A percentile compares a stretch with the other conserved stretches of the same genome.
Evolutionary conservation across 2,113 vertebrate species (phyloP).

Genomic region (Bettongia penicillata): DNA sequence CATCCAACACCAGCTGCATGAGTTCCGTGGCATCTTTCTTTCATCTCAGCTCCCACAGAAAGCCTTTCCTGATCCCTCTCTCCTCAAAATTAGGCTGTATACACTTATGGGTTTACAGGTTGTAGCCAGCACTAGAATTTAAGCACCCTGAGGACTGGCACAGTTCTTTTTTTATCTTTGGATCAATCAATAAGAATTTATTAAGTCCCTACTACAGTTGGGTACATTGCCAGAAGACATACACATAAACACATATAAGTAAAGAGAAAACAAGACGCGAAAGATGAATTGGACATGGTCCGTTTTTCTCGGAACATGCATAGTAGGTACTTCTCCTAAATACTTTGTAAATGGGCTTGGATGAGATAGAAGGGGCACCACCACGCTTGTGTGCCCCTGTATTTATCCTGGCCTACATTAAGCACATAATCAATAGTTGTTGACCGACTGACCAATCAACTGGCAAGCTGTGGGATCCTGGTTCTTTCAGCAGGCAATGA

Average conservation of each 20-base stretch:
- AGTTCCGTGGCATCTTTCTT: no score
- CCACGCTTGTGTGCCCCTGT: no score
- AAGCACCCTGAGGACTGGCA: background rate
- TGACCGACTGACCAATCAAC: background rate
- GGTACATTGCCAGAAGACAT: background rate
- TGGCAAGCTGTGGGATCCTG: background rate
- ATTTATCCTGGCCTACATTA: no score
- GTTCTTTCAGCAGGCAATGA: fast-evolving
- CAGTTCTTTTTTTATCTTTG: background rate
- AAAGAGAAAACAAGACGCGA: background rate
- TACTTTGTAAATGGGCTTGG: no score
- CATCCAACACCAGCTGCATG: background rate
- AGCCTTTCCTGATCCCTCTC: background rate
- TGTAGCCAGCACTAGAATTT: background rate
- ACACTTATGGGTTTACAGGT: background rate
- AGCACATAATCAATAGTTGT: no score
- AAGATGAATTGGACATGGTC: no score
- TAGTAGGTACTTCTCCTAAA: no score
- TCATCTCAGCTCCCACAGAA: no score
- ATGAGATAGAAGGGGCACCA: background rate
- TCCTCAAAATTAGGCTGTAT: no score
- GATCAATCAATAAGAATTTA: background rate
- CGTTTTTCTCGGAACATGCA: no score
- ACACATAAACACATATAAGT: background rate
- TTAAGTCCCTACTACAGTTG: background rate